These are phyloP conservation scores for Perdita meconis DNA, from an alignment of 2,888 invertebrate species.

Conservation along the genomic window DNA sequence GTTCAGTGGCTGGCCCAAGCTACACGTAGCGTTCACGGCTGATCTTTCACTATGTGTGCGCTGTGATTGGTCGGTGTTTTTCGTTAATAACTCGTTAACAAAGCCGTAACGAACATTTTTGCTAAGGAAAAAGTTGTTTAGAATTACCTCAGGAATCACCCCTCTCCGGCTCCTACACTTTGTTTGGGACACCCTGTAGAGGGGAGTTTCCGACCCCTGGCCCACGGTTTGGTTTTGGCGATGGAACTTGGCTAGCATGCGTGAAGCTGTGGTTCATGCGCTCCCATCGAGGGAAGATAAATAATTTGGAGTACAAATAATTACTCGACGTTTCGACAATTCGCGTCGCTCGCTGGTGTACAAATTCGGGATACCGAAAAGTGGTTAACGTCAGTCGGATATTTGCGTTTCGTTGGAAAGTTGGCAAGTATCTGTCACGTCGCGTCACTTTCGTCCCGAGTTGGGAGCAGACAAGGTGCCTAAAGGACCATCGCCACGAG, in stretches of 20 bases:
- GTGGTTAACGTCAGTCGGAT: conserved; percentile 32
- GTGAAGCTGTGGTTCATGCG: conserved; percentile 25
- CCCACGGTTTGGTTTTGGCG: conserved; percentile 34
- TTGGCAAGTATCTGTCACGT: conserved; percentile 18
- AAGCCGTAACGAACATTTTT: too few relatives aligned
- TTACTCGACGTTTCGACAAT: conserved; percentile 10
- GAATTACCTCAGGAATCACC: too few relatives aligned
- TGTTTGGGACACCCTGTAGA: too few relatives aligned
- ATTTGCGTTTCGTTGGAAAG: conserved; percentile 44
- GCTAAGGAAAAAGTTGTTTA: too few relatives aligned
- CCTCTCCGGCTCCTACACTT: too few relatives aligned
- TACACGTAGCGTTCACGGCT: too few relatives aligned
- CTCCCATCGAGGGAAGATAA: conserved; percentile 28
- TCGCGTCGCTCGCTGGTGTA: neutral
- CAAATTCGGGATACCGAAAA: conserved; percentile 17
- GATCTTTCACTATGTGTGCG: too few relatives aligned
- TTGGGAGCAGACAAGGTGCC: conserved; percentile 29
- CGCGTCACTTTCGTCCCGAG: conserved; percentile 14
- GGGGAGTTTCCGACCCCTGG: too few relatives aligned
- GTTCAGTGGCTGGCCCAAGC: too few relatives aligned
- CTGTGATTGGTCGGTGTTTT: too few relatives aligned
- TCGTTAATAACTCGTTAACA: too few relatives aligned
- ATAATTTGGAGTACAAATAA: conserved; percentile 30
- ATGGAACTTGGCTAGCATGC: conserved; percentile 36
- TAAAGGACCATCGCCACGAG: neutral